Percentiles rank a stretch among this genome's conserved stretches.
Evolutionary conservation across 2,113 vertebrate genomes (phyloP).

Genomic region (Zosterops hypoxanthus): DNA sequence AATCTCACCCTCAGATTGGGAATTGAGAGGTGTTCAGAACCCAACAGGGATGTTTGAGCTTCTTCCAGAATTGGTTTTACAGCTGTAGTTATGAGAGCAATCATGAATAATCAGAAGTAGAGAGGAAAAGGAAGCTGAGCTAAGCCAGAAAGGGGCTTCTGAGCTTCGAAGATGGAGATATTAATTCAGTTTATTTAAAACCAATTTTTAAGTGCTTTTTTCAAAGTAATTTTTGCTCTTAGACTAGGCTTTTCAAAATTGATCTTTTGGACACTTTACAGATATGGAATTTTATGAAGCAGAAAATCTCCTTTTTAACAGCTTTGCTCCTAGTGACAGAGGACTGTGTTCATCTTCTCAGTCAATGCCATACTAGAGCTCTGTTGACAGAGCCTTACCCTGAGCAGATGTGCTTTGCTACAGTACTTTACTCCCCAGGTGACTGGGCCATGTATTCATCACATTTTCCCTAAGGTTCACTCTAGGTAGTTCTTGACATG

Average conservation of each 20-base stretch:
- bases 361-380: neutral
- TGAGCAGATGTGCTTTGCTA: neutral
- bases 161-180: neutral
- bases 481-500: neutral
- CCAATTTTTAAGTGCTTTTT: neutral
- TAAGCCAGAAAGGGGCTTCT: neutral
- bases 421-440: neutral
- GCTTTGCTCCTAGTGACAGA: neutral
- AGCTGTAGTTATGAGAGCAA: neutral
- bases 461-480: neutral
- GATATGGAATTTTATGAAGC: neutral
- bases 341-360: neutral
- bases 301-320: neutral
- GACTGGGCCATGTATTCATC: neutral
- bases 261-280: neutral
- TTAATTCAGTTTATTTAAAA: conserved; percentile 5
- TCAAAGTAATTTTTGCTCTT: neutral
- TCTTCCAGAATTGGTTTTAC: neutral
- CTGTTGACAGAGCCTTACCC: neutral
- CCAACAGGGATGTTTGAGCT: neutral
- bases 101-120: neutral
- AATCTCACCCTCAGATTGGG: neutral
- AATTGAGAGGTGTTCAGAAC: neutral
- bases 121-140: neutral
- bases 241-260: neutral